Percentiles rank a stretch among this genome's conserved stretches.
phyloP scores from a whole-genome alignment of 2,113 vertebrate genomes.

The Gallinago undulata region DNA sequence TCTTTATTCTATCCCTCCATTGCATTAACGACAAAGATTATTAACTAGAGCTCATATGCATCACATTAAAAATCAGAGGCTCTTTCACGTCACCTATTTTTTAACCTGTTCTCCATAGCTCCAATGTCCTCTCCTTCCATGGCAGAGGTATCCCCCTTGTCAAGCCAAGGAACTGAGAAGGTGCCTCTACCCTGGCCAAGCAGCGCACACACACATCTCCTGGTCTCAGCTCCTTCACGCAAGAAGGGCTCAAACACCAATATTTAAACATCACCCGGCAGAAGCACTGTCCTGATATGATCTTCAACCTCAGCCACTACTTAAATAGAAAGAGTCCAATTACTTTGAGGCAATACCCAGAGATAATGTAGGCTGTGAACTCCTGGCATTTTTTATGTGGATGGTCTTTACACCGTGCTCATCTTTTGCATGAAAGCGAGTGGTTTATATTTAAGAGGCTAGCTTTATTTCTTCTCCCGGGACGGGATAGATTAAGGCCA shows the following conservation, averaged over 20 bases:
- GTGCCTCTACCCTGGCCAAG: neutral
- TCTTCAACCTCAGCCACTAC: neutral
- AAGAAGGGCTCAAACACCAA: neutral
- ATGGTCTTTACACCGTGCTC: neutral
- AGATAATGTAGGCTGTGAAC: neutral
- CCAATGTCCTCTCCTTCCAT: neutral
- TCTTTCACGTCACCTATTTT: neutral
- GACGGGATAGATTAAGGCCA: neutral
- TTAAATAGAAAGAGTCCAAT: neutral
- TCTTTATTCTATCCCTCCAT: neutral
- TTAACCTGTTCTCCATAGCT: neutral
- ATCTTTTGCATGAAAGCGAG: neutral
- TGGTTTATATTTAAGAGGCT: neutral
- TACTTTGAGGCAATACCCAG: neutral
- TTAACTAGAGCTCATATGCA: neutral
- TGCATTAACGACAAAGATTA: neutral
- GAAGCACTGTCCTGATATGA: neutral
- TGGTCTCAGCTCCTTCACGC: neutral
- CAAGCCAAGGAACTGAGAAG: neutral
- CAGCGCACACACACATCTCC: neutral
- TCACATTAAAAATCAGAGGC: neutral
- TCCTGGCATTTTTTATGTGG: slow-evolving; percentile 30
- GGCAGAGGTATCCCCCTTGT: neutral
- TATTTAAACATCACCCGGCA: neutral
- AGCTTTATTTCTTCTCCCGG: neutral